Conservation (phyloP, 2,113 vertebrate genomes). For the Oryzias melastigma region DNA sequence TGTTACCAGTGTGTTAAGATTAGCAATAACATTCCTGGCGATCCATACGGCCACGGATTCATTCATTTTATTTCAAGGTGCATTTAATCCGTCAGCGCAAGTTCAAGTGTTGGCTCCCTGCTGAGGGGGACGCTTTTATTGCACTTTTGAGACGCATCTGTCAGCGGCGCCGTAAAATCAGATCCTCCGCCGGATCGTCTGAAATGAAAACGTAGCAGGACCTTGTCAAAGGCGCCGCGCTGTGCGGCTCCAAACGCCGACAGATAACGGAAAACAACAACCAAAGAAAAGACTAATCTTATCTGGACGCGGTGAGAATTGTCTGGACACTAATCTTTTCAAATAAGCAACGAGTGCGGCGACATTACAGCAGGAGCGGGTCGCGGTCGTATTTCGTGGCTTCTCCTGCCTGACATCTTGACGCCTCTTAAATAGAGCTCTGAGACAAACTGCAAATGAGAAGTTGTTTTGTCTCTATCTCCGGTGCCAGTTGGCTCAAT, state of each 20-base stretch:
- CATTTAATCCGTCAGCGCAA: background rate
- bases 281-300: conserved; percentile 19
- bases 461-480: conserved; percentile 8
- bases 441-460: conserved; percentile 22
- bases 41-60: conserved; percentile 1
- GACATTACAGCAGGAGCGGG: conserved; percentile 32
- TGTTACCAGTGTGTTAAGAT: too few species aligned
- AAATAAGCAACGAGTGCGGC: conserved; percentile 33
- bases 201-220: conserved; percentile 30
- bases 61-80: conserved; percentile 1
- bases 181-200: conserved; percentile 17
- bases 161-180: conserved; percentile 27
- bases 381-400: conserved; percentile 18
- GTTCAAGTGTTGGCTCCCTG: conserved; percentile 4
- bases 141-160: conserved; percentile 29
- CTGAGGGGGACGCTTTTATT: conserved; percentile 15
- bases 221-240: conserved; percentile 19
- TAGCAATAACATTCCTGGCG: too few species aligned
- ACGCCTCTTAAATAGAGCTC: conserved; percentile 29
- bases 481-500: conserved; percentile 12
- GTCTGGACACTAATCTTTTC: conserved; percentile 36
- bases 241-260: background rate
- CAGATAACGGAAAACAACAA: conserved; percentile 19
- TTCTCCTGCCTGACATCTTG: conserved; percentile 31
- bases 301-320: background rate